Base-by-base conservation (phyloP, 2,888 invertebrate species). In the Achlya flavicornis region DNA sequence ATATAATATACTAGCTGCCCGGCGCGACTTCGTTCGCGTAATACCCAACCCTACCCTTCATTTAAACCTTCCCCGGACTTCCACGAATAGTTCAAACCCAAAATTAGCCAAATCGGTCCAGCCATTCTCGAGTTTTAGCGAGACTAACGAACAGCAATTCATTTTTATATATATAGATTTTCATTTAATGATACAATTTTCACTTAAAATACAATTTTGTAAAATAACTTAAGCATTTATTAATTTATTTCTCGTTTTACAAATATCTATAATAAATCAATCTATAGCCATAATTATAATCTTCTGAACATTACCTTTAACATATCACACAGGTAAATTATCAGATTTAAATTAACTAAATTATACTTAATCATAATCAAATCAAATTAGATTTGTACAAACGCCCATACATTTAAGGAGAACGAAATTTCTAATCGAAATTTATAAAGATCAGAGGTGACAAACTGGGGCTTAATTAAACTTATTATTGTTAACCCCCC, bases 401-500 rank as follows among this genome's bases (percentile, higher is more conserved):
- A 67, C 63, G 65, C 64, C 68, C 58, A 68, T 33, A 46, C 1
- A 66, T 67, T 46, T 41, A 69, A 72, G 66, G 62, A 62, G 65
- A 74, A 75, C 64, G 69, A 68, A 73, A 75, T 79, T 41, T 41
- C 74, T 79, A 78, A 76, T 77, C 74, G 73, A 65, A 64, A 62
- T 64, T 48, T 7, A 19, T 61, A 74, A 74, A 74, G 74, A 75
- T 77, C 80, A 73, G 73, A 77, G 66, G 72, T 53, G 53, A 59
- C 69, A 63, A 68, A 61, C 68, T 74, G 76, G 72, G 65, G 71
- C 77, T 81, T 80, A 81, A 85, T 85, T 81, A 81, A 79, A 75
- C 70, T 73, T 73, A 75, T 73, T 75, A 74, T 73, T 74, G 66
- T 68, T 62, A 5, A 0, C 53, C 53, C 53, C 53, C 53, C 10